Evolutionary conservation across 2,888 invertebrate genomes (phyloP).

Genomic region (Autographa pulchrina): DNA sequence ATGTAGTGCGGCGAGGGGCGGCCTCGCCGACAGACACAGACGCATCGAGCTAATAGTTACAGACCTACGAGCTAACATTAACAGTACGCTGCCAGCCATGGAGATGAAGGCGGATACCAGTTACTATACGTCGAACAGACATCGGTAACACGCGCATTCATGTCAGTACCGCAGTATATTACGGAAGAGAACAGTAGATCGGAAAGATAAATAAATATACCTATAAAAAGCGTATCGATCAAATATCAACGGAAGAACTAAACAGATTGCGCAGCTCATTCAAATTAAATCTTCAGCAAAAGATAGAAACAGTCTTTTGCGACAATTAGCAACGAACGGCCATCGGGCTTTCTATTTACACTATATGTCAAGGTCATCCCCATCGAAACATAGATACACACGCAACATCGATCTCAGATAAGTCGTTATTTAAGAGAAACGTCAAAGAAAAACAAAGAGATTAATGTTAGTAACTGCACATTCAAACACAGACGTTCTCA

Average conservation of each 20-base stretch:
- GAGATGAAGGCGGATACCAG: constrained; percentile 87
- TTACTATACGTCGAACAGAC: constrained; percentile 85
- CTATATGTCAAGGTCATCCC: constrained; percentile 87
- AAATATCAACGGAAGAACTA: constrained; percentile 87
- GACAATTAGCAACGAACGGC: constrained; percentile 89
- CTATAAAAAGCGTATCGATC: constrained; percentile 89
- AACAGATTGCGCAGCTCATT: constrained; percentile 89
- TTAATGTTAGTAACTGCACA: constrained; percentile 87
- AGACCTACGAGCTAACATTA: constrained; percentile 86
- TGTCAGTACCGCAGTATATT: constrained; percentile 85
- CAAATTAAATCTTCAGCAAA: constrained; percentile 89
- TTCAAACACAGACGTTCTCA: constrained; percentile 90
- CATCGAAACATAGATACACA: constrained; percentile 89
- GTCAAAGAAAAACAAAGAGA: constrained; percentile 89
- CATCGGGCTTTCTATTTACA: constrained; percentile 89
- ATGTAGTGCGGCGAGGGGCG: constrained; percentile 83
- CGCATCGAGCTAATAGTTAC: constrained; percentile 87
- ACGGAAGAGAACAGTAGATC: constrained; percentile 86
- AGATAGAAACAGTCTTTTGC: constrained; percentile 89
- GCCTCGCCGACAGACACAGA: constrained; percentile 82
- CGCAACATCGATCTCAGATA: constrained; percentile 89
- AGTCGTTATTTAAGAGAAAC: constrained; percentile 89
- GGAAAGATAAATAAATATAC: constrained; percentile 89
- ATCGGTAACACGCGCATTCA: constrained; percentile 87
- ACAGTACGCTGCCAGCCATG: constrained; percentile 87